A percentile compares a stretch with the other conserved stretches of the same genome.
phyloP scores from a whole-genome alignment of 2,888 invertebrate genomes.

The Patella pellucida region DNA sequence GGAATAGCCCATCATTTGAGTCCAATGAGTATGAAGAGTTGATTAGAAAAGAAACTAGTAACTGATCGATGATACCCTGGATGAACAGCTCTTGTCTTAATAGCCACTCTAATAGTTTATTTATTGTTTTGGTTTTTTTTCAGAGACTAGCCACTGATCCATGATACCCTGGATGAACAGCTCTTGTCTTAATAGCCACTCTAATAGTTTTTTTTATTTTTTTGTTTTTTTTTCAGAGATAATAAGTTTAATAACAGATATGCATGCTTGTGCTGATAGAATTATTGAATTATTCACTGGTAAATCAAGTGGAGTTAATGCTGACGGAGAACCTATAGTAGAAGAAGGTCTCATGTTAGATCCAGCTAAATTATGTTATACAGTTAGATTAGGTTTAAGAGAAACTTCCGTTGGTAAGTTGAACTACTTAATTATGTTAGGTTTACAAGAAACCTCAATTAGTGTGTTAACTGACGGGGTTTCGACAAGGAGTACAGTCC shows the following conservation, averaged over 20 bases:
- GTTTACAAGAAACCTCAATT: too few species aligned
- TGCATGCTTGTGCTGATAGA: constrained; percentile 77
- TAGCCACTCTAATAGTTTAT: not conserved
- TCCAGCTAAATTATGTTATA: constrained; percentile 77
- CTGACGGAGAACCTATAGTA: constrained; percentile 29
- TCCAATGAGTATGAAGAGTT: too few species aligned
- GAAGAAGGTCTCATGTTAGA: constrained; percentile 71
- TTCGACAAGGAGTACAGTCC: too few species aligned
- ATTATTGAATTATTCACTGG: constrained; percentile 76
- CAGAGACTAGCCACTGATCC: too few species aligned
- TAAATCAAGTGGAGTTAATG: constrained; percentile 37
- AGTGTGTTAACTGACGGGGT: too few species aligned
- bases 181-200: too few species aligned
- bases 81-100: too few species aligned
- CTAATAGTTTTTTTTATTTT: not conserved
- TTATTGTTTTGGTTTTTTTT: not conserved
- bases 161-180: too few species aligned
- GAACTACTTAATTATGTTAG: not conserved
- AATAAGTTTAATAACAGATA: constrained; percentile 77
- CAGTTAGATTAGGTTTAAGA: constrained; percentile 77
- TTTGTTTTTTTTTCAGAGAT: constrained; percentile 74
- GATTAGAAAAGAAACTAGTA: not conserved
- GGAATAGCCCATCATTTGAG: too few species aligned
- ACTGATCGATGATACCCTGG: too few species aligned
- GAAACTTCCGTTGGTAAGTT: constrained; percentile 77